Base-by-base conservation (phyloP, 2,797 vertebrate species). In the Buphagus erythrorhynchus region DNA sequence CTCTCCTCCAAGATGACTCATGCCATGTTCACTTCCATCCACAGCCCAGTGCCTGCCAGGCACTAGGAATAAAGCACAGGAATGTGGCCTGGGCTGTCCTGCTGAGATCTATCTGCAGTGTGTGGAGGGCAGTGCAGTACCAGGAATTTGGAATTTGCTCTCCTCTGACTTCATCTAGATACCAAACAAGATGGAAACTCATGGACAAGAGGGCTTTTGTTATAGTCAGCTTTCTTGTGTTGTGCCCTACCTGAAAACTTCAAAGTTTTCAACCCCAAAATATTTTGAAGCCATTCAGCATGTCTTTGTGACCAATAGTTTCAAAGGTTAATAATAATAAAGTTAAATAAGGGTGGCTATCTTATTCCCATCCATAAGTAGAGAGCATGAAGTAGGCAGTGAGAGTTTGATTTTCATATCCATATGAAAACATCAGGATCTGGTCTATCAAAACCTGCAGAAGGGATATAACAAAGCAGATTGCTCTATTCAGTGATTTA, bases 1-100 rank as follows among this genome's bases (percentile, higher is more conserved):
- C 89, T 90, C 84, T 90, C 62, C 85, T 75, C 73, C 75, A 63
- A 48, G 51, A 45, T 96, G 94, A 96, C 69, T 96, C 96, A 95
- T 26, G 42, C 24, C 31, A 0, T 54, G 46, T 43, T 95, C 91
- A 71, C 82, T 84, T 88, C 79, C 55, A 93, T 90, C 85, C 63
- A 75, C 62, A 76, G 78, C 46, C 73, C 6, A 0, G 7, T 62
- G 38, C 36, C 91, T 93, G 54, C 24, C 82, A 81, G 81, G 45
- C 68, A 72, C 26, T 19, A 48, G 62, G 68, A 81, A 81, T 31
- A 66, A 77, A 88, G 21, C n/a, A 38, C 24, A 77, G 28, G 84
- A 89, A 52, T 16, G n/a, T 72, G 73, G 58, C 54, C 61, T 69
- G 72, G 51, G 21, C 19, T 91, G 26, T 81, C 51, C 16, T 29